phyloP scores from a whole-genome alignment of 2,888 invertebrate species.

The Heliconius ethilla region DNA sequence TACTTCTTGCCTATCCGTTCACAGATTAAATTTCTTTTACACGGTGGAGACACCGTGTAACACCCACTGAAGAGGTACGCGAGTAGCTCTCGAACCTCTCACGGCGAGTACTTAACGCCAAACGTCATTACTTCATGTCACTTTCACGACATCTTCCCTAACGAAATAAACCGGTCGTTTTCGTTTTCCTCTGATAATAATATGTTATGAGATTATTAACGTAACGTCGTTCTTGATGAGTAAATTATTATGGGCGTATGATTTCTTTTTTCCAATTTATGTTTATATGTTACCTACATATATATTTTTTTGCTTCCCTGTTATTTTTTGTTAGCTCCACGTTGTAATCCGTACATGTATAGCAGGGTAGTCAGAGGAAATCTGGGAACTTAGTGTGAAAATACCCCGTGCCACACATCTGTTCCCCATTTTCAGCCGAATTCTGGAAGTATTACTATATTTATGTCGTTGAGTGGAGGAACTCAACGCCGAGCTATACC shows the following conservation, averaged over 20 bases:
- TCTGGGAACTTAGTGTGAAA: too few species aligned
- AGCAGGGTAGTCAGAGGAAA: neutral
- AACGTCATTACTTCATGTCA: constrained; percentile 53
- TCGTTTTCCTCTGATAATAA: constrained; percentile 25
- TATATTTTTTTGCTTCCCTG: neutral
- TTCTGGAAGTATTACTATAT: too few species aligned
- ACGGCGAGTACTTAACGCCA: constrained; percentile 46
- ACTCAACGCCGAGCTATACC: too few species aligned
- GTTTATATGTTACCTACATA: too few species aligned
- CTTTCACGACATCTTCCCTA: constrained; percentile 46
- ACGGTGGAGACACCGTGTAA: too few species aligned
- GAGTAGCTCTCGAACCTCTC: constrained; percentile 49
- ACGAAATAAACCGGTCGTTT: constrained; percentile 42
- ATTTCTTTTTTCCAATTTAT: neutral
- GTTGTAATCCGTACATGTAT: neutral
- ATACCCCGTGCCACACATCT: too few species aligned
- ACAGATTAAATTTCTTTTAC: constrained; percentile 51
- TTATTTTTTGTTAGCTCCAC: neutral
- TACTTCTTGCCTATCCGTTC: constrained; percentile 47
- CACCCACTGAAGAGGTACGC: constrained; percentile 44
- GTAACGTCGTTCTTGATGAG: constrained; percentile 12
- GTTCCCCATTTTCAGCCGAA: too few species aligned
- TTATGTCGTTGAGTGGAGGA: too few species aligned
- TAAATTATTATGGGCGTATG: constrained; percentile 10
- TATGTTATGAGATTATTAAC: constrained; percentile 26